Conservation (phyloP, 1,140 invertebrate species). For the Lepidurus apus region DNA sequence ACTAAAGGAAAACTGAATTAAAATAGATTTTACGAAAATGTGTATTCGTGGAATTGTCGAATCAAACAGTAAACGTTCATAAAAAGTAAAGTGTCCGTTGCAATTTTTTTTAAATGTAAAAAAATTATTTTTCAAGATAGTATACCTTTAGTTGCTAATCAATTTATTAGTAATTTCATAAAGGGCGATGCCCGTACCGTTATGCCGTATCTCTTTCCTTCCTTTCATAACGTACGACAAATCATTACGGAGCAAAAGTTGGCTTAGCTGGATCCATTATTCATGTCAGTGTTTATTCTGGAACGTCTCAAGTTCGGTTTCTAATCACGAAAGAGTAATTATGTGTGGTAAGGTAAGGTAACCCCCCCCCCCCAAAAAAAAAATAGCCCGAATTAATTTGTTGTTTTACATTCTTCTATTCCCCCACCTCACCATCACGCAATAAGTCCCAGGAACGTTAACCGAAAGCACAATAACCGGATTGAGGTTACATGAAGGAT, state of each 20-base stretch:
- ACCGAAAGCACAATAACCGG: background rate
- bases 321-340: constrained; percentile 13
- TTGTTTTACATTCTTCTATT: constrained; percentile 6
- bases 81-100: too few relatives aligned
- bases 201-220: background rate
- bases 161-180: background rate
- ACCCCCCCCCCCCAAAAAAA: background rate
- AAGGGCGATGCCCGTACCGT: background rate
- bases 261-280: background rate
- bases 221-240: background rate
- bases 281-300: background rate
- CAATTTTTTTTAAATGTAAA: too few relatives aligned
- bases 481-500: constrained; percentile 6
- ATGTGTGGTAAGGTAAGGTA: background rate
- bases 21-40: too few relatives aligned
- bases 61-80: too few relatives aligned
- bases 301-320: background rate
- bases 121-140: too few relatives aligned
- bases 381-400: background rate
- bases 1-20: too few relatives aligned
- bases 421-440: background rate
- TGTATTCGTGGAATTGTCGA: too few relatives aligned
- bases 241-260: background rate
- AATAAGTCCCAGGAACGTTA: background rate
- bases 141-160: background rate